Base-by-base conservation (phyloP, 1,140 invertebrate species). In the Leptopilina boulardi region DNA sequence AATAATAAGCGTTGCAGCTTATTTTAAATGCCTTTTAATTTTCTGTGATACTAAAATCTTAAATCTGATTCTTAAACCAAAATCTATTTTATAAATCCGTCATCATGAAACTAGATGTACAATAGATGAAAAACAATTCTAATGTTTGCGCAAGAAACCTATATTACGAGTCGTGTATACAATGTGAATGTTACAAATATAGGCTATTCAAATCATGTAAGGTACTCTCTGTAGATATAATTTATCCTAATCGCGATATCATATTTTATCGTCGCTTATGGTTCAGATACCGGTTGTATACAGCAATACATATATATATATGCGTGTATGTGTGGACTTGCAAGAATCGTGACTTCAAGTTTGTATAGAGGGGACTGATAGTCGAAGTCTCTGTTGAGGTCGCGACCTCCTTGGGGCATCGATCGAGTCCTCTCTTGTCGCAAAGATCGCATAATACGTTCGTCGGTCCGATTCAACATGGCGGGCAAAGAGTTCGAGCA, bases 301-400 rank as follows among this genome's bases (percentile, higher is more conserved):
- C 13, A 41, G 71, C 47, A 54, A 38, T 34, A 34, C 6, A 34
- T 34, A 34, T 34, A 34, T 34, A 34, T 34, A 34, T 34, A 34
- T 34, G 6, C 6, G 6, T 34, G 6, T 34, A 34, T 34, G 6
- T 34, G 6, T 34, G 6, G 2, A 34, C 34, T n/a, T 73, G 66
- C 54, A 71, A 26, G 74, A 72, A 76, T 83, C 82, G 82, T 83
- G 82, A 83, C 80, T 80, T 3, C 70, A 34, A 76, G 70, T 79
- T 83, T 73, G 42, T 73, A n/a, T n/a, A n/a, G n/a, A 76, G 73
- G 54, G 81, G 80, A 81, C 78, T 81, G 82, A 83, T 83, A 83
- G 82, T 70, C 75, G 38, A 80, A 77, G 80, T 74, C 76, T 66
- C 70, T 73, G 70, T 70, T 80, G 77, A 71, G 82, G 82, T 83